phyloP scores from a whole-genome alignment of 2,797 vertebrate species.

The Schizopygopsis pylzovi region DNA sequence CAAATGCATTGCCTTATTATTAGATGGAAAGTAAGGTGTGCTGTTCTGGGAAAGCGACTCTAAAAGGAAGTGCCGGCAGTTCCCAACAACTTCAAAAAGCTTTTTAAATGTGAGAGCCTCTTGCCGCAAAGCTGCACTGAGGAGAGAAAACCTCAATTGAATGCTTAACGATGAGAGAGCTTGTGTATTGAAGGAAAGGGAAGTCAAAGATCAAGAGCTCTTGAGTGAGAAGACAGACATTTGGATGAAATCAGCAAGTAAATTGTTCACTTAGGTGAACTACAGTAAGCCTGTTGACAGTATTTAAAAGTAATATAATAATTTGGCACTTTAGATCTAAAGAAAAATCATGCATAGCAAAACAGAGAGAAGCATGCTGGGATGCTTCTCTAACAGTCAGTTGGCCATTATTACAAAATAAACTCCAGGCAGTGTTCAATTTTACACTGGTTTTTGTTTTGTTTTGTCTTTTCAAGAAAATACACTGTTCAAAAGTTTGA shows the following conservation, averaged over 20 bases:
- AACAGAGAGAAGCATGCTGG: not conserved
- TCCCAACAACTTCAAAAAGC: slow-evolving; percentile 48
- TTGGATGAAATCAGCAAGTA: slow-evolving; percentile 26
- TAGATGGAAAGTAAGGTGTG: slow-evolving; percentile 59
- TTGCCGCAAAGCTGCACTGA: slow-evolving; percentile 1
- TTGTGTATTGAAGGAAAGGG: slow-evolving; percentile 8
- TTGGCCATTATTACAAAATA: not conserved
- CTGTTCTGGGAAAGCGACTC: slow-evolving; percentile 48
- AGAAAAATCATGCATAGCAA: not conserved
- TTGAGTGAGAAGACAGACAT: slow-evolving; percentile 19
- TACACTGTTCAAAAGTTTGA: not conserved
- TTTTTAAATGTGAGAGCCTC: slow-evolving; percentile 44
- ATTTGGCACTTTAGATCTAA: not conserved
- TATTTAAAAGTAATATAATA: not conserved
- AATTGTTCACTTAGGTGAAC: not conserved
- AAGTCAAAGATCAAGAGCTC: slow-evolving; percentile 50
- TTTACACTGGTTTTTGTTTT: not conserved
- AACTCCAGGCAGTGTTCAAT: not conserved
- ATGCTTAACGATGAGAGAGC: slow-evolving; percentile 21
- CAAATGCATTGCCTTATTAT: slow-evolving; percentile 66
- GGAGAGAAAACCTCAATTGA: slow-evolving; percentile 33
- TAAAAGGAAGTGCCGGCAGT: slow-evolving; percentile 49
- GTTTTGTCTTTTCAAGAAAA: not conserved
- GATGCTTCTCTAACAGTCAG: not conserved
- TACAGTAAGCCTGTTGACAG: not conserved